Evolutionary conservation across 2,888 invertebrate genomes (phyloP).

Genomic region (Sinelater perroti): DNA sequence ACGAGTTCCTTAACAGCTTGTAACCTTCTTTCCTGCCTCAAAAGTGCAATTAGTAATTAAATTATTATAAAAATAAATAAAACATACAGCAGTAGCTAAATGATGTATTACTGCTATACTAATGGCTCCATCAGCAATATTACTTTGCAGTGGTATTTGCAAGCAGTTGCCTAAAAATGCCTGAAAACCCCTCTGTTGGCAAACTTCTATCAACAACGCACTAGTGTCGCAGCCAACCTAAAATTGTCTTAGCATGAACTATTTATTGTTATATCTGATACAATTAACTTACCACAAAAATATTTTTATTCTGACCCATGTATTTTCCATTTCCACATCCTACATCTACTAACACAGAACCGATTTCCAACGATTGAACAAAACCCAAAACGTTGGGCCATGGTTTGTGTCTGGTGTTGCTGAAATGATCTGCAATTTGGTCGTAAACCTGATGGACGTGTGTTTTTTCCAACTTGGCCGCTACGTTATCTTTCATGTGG

Average conservation of each 20-base stretch:
- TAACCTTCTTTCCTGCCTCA: slow-evolving; percentile 75
- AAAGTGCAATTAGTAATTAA: no score
- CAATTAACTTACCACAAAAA: slow-evolving; percentile 66
- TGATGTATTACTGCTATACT: slow-evolving; percentile 98
- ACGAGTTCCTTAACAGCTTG: slow-evolving; percentile 80
- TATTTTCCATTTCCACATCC: slow-evolving; percentile 99
- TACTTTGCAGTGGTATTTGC: slow-evolving; percentile 72
- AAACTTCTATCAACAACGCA: slow-evolving; percentile 72
- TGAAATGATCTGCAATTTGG: slow-evolving; percentile 93
- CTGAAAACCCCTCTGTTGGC: slow-evolving; percentile 68
- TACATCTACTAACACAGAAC: slow-evolving; percentile 84
- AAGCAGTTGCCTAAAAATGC: slow-evolving; percentile 83
- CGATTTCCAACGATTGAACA: slow-evolving; percentile 70
- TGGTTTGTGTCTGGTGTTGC: slow-evolving; percentile 90
- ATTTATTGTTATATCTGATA: no score
- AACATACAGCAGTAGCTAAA: slow-evolving; percentile 76
- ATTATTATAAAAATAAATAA: slow-evolving; percentile 15
- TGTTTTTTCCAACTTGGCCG: slow-evolving; percentile 73
- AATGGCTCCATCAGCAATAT: slow-evolving; percentile 80
- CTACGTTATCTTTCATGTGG: slow-evolving; percentile 61
- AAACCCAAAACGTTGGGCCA: slow-evolving; percentile 94
- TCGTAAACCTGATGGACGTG: slow-evolving; percentile 93
- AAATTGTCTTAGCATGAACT: slow-evolving; percentile 45
- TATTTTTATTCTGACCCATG: slow-evolving; percentile 68
- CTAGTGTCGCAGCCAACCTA: slow-evolving; percentile 87